These are phyloP conservation scores for Ichneumoninae sp. DNA, from an alignment of 2,888 invertebrate species.

Conservation along the genomic window DNA sequence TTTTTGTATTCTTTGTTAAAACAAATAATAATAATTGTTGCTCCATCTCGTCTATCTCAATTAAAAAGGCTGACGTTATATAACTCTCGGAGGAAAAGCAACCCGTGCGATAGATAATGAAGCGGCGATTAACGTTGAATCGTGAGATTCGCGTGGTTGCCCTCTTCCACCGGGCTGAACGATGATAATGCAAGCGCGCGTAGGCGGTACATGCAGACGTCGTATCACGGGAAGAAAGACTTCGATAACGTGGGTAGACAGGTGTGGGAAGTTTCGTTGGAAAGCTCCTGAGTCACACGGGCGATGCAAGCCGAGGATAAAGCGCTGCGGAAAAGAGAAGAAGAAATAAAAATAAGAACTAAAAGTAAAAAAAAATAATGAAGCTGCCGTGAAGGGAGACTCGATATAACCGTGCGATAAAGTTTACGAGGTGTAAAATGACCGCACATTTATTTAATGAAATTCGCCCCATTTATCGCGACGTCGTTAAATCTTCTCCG, in stretches of 20 bases:
- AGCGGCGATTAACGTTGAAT: constrained; percentile 6
- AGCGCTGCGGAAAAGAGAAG: not conserved
- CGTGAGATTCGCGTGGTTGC: not conserved
- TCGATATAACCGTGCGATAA: no score
- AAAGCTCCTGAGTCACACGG: not conserved
- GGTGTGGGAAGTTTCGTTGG: constrained; percentile 1
- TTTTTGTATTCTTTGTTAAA: not conserved
- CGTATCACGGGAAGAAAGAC: constrained; percentile 34
- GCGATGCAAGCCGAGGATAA: not conserved
- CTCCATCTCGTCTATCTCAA: no score
- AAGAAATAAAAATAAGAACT: not conserved
- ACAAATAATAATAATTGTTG: no score
- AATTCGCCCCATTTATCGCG: no score
- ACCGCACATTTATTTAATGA: no score
- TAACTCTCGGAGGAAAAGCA: not conserved
- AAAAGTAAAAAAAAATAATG: not conserved
- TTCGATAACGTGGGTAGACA: constrained; percentile 43
- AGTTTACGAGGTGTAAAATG: no score
- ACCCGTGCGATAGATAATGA: not conserved
- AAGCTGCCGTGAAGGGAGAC: not conserved
- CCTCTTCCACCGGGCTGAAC: not conserved
- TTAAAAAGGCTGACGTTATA: no score
- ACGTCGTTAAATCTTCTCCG: no score
- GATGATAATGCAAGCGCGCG: not conserved
- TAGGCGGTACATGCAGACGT: not conserved